A percentile compares a stretch with the other conserved stretches of the same genome.
These are phyloP conservation scores for Cancer borealis DNA, from an alignment of 2,888 invertebrate genomes.

Conservation along the genomic window DNA sequence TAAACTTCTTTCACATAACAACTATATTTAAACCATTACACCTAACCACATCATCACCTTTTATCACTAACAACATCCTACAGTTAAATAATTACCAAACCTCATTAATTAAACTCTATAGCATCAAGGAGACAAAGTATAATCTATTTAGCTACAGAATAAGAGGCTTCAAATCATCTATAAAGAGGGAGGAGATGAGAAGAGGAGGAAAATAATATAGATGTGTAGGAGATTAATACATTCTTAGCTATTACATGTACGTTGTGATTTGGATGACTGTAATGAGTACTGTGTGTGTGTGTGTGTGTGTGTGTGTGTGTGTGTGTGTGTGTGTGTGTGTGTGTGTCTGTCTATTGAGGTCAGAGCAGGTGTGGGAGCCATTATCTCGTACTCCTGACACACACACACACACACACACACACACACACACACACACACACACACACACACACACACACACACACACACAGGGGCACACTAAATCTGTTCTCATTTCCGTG, in stretches of 20 bases:
- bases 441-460: slow-evolving; percentile 40
- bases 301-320: slow-evolving; percentile 29
- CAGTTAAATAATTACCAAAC: too few relatives aligned
- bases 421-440: slow-evolving; percentile 31
- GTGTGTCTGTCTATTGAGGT: slow-evolving; percentile 22
- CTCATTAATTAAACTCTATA: too few relatives aligned
- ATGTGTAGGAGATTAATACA: not conserved
- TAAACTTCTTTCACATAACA: too few relatives aligned
- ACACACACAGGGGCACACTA: slow-evolving; percentile 26
- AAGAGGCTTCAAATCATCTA: too few relatives aligned
- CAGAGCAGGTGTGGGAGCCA: slow-evolving; percentile 20
- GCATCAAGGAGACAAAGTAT: too few relatives aligned
- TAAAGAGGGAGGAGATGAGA: too few relatives aligned
- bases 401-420: slow-evolving; percentile 38
- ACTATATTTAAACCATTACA: too few relatives aligned
- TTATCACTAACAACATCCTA: too few relatives aligned
- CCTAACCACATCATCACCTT: too few relatives aligned
- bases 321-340: slow-evolving; percentile 40
- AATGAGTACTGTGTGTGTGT: not conserved
- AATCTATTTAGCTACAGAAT: too few relatives aligned
- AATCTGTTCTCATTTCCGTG: slow-evolving; percentile 1
- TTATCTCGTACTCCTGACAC: not conserved
- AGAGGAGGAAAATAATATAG: not conserved
- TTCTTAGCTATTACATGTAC: not conserved
- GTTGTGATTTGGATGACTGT: not conserved